Evolutionary conservation across 1,140 invertebrate genomes (phyloP).

Genomic region (Pararge aegeria): DNA sequence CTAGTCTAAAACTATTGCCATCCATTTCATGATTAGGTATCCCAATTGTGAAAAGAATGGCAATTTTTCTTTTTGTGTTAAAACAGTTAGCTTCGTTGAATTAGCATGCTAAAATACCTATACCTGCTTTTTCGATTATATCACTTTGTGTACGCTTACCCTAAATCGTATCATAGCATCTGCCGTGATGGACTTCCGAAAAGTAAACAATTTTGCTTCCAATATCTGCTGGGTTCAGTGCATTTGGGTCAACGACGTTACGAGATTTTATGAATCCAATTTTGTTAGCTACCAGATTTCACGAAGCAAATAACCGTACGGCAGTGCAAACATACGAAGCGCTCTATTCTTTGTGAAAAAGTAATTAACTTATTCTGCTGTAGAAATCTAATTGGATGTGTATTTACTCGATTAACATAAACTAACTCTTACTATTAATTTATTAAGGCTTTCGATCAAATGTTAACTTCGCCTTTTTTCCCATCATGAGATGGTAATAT

Average conservation of each 20-base stretch:
- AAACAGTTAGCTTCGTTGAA: no score
- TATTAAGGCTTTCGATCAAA: no score
- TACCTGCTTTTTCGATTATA: no score
- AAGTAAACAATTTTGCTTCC: background rate
- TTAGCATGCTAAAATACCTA: no score
- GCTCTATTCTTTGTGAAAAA: background rate
- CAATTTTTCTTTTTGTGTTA: no score
- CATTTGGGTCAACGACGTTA: constrained; percentile 14
- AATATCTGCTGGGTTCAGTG: constrained; percentile 2
- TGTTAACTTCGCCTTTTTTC: no score
- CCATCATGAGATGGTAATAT: no score
- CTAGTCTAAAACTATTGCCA: no score
- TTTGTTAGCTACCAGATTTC: background rate
- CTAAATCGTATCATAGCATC: background rate
- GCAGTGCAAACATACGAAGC: background rate
- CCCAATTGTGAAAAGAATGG: no score
- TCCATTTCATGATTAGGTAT: no score
- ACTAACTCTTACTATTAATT: background rate
- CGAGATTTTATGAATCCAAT: constrained; percentile 7
- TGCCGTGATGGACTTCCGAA: background rate
- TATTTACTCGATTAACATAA: no score
- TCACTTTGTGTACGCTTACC: no score
- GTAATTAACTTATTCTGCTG: background rate
- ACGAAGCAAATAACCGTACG: background rate
- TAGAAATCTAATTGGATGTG: background rate